These are phyloP conservation scores for Aporrectodea caliginosa DNA, from an alignment of 1,140 invertebrate species.

Conservation along the genomic window DNA sequence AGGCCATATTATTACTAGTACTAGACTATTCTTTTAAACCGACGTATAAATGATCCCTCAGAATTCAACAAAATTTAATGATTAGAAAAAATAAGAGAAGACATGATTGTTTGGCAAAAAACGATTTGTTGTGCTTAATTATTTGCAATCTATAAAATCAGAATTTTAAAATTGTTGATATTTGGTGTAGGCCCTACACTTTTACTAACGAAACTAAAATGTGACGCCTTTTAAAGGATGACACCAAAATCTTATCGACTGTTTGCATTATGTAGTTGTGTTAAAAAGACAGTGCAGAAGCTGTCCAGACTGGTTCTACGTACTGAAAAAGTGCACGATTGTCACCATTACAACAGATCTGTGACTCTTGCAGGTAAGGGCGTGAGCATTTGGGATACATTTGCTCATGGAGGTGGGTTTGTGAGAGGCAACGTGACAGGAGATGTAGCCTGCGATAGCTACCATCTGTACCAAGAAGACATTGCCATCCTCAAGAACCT, in stretches of 20 bases:
- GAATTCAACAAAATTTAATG: too few relatives aligned
- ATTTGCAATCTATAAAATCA: too few relatives aligned
- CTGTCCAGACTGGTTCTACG: neutral
- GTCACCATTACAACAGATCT: neutral
- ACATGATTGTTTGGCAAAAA: too few relatives aligned
- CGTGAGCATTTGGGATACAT: conserved; percentile 61
- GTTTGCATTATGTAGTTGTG: neutral
- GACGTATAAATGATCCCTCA: too few relatives aligned
- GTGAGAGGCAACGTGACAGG: conserved; percentile 60
- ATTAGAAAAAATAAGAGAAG: too few relatives aligned
- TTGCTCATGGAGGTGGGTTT: conserved; percentile 57
- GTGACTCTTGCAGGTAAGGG: conserved; percentile 55
- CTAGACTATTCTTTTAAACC: too few relatives aligned
- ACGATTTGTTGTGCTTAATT: too few relatives aligned
- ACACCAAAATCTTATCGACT: neutral
- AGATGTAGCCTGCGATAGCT: conserved; percentile 67
- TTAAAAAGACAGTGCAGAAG: neutral
- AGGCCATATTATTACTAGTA: too few relatives aligned
- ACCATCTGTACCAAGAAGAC: conserved; percentile 66
- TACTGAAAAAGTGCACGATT: neutral
- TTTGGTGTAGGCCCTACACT: too few relatives aligned
- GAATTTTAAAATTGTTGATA: too few relatives aligned
- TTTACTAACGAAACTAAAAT: too few relatives aligned
- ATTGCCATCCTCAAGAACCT: conserved; percentile 59
- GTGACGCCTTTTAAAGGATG: neutral